These are phyloP conservation scores for Ceyx cyanopectus DNA, from an alignment of 2,113 vertebrate genomes.

Conservation along the genomic window DNA sequence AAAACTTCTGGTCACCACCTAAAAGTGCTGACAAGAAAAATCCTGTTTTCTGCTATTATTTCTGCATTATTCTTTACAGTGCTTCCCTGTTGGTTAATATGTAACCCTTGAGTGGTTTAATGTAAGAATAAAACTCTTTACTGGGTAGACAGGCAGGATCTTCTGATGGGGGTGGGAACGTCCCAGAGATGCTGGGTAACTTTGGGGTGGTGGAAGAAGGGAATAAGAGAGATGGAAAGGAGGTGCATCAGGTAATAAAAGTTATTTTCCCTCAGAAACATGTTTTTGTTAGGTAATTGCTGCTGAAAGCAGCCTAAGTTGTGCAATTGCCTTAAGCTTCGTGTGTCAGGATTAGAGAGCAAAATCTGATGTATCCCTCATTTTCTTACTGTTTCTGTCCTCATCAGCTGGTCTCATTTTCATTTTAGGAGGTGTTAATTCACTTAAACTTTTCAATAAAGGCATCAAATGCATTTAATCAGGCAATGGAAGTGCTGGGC, in stretches of 20 bases:
- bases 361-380: not conserved
- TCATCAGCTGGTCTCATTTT: accelerated
- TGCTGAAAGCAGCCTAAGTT: not conserved
- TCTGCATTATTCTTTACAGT: not conserved
- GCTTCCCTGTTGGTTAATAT: not conserved
- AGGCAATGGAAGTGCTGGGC: not conserved
- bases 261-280: not conserved
- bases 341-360: not conserved
- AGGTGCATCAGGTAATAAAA: not conserved
- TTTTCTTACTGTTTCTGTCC: not conserved
- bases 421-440: not conserved
- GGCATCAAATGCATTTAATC: not conserved
- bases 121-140: constrained; percentile 51
- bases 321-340: not conserved
- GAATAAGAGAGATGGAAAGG: not conserved
- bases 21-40: constrained; percentile 5
- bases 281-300: not conserved
- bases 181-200: not conserved
- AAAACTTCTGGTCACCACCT: constrained; percentile 17
- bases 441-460: not conserved
- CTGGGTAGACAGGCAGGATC: not conserved
- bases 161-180: not conserved
- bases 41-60: not conserved
- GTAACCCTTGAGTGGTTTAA: not conserved
- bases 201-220: not conserved